Evolutionary conservation across 2,113 vertebrate genomes (phyloP).

Genomic region (Apteryx mantelli): DNA sequence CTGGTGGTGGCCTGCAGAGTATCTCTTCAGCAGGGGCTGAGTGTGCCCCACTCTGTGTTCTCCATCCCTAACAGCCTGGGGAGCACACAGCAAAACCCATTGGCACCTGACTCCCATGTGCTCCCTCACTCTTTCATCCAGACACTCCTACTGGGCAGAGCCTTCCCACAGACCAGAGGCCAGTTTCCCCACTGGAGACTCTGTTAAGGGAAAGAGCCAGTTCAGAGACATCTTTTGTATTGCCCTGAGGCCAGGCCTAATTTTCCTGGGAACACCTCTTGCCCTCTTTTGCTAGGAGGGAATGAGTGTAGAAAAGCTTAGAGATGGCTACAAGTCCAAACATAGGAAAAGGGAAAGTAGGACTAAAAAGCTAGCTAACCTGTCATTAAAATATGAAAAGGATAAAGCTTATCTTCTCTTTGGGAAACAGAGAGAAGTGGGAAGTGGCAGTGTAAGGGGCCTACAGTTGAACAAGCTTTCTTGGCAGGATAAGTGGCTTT

Average conservation of each 20-base stretch:
- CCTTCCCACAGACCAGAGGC: background rate
- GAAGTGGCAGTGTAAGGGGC: background rate
- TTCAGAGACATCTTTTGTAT: background rate
- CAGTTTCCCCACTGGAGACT: background rate
- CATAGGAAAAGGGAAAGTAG: background rate
- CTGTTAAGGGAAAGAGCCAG: background rate
- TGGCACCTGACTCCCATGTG: background rate
- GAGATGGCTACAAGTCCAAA: background rate
- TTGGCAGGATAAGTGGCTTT: conserved; percentile 18
- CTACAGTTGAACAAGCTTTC: conserved; percentile 1
- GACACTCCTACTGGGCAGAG: background rate
- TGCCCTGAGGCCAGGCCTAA: background rate
- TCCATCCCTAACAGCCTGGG: background rate
- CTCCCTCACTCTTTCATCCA: background rate
- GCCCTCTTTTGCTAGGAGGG: background rate
- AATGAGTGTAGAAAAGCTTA: background rate
- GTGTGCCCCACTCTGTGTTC: background rate
- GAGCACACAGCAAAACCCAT: background rate
- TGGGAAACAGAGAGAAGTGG: background rate
- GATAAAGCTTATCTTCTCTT: conserved; percentile 30
- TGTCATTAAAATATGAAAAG: conserved; percentile 45
- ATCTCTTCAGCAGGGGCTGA: background rate
- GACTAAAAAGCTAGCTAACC: background rate
- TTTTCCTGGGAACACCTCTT: background rate
- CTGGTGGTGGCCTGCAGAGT: background rate